Conservation (phyloP, 2,888 invertebrate species). For the Mycalesis mineus region DNA sequence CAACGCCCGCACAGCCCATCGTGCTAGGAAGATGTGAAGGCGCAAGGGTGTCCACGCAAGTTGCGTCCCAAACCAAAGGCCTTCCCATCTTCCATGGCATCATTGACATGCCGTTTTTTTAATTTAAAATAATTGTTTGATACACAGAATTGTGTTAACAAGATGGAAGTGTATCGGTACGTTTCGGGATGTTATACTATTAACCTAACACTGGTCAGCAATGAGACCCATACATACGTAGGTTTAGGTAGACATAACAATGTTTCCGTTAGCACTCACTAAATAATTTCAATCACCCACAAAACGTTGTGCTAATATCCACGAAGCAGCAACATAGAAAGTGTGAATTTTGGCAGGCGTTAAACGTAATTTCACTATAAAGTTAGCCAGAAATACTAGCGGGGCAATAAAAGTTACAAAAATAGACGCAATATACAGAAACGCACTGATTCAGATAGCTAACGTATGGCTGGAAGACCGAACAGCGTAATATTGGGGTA, state of each 20-base stretch:
- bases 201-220: too few species aligned
- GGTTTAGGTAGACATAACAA: not conserved
- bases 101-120: too few species aligned
- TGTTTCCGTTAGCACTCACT: slow-evolving; percentile 1
- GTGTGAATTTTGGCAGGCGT: slow-evolving; percentile 27
- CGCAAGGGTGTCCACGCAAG: too few species aligned
- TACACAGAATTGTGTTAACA: too few species aligned
- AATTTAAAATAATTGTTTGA: too few species aligned
- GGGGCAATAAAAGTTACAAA: slow-evolving; percentile 19
- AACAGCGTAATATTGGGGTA: too few species aligned
- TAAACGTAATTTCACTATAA: slow-evolving; percentile 23
- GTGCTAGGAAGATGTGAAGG: too few species aligned
- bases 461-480: not conserved
- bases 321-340: slow-evolving; percentile 14
- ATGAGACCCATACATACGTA: not conserved
- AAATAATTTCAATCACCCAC: not conserved
- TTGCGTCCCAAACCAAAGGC: too few species aligned
- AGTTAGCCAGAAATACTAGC: slow-evolving; percentile 24
- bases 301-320: not conserved
- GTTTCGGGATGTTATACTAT: too few species aligned
- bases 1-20: too few species aligned
- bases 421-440: slow-evolving; percentile 18
- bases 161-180: too few species aligned
- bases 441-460: slow-evolving; percentile 10
- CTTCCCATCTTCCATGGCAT: too few species aligned